These are phyloP conservation scores for Strix occidentalis DNA, from an alignment of 2,797 vertebrate genomes.

Conservation along the genomic window DNA sequence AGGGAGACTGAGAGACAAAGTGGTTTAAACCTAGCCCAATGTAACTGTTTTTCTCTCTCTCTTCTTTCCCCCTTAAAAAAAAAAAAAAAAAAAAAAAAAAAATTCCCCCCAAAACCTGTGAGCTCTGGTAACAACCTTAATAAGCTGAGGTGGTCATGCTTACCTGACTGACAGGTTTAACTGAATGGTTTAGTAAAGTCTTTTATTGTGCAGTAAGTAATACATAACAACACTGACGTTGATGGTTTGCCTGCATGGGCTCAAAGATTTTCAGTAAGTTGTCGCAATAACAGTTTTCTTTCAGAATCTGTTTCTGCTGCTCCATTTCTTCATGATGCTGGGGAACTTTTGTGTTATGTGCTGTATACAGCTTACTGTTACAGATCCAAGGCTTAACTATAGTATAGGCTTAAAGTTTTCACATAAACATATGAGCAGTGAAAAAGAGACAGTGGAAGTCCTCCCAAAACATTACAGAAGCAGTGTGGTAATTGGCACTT, in stretches of 20 bases:
- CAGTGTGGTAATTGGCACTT: background rate
- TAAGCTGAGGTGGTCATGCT: background rate
- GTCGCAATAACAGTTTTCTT: background rate
- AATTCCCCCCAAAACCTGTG: rapidly evolving
- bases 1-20: background rate
- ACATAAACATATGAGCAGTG: background rate
- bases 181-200: background rate
- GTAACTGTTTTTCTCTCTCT: background rate
- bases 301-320: background rate
- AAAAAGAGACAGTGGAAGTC: background rate
- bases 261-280: background rate
- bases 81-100: too few species aligned
- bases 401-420: background rate
- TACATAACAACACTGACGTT: background rate
- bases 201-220: background rate
- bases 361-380: background rate
- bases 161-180: background rate
- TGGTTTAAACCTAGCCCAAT: background rate
- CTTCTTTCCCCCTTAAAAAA: too few species aligned
- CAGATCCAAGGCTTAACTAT: background rate
- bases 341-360: background rate
- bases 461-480: background rate
- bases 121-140: background rate
- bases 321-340: background rate
- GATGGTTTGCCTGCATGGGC: background rate